Evolutionary conservation across 2,797 vertebrate genomes (phyloP).

Genomic region (Bradypus variegatus): DNA sequence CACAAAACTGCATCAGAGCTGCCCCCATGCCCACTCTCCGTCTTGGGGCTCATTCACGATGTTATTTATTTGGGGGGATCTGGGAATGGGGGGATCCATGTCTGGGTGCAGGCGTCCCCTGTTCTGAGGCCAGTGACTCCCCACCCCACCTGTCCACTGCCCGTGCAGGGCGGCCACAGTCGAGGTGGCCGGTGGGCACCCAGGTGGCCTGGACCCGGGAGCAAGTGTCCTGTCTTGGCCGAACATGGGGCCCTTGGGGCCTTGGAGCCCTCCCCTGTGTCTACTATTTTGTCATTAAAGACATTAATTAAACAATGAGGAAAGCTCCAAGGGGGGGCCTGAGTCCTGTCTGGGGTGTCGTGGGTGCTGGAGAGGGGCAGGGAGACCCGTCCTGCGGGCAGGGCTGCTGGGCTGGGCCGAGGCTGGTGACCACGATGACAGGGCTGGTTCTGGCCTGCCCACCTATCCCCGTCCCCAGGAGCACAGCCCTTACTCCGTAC

Average conservation of each 20-base stretch:
- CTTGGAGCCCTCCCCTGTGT: not conserved
- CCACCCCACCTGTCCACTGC: fast-evolving
- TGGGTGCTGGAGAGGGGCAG: too few species aligned
- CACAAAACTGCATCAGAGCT: too few species aligned
- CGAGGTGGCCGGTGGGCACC: not conserved
- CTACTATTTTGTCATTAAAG: constrained; percentile 37
- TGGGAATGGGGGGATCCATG: too few species aligned
- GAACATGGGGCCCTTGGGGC: too few species aligned
- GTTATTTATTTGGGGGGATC: not conserved
- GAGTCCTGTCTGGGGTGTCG: not conserved
- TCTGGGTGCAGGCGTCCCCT: not conserved
- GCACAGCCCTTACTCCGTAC: not conserved
- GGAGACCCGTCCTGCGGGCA: too few species aligned
- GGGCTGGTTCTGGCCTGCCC: not conserved
- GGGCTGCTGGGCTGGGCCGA: too few species aligned
- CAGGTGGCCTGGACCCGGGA: not conserved
- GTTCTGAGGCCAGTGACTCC: not conserved
- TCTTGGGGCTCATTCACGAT: not conserved
- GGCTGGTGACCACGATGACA: too few species aligned
- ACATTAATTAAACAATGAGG: constrained; percentile 30
- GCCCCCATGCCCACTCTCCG: too few species aligned
- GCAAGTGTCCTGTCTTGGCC: too few species aligned
- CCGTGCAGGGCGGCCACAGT: too few species aligned
- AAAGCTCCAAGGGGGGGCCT: not conserved
- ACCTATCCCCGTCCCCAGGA: not conserved